phyloP scores from a whole-genome alignment of 2,888 invertebrate genomes.

The Ornithoptera priamus region DNA sequence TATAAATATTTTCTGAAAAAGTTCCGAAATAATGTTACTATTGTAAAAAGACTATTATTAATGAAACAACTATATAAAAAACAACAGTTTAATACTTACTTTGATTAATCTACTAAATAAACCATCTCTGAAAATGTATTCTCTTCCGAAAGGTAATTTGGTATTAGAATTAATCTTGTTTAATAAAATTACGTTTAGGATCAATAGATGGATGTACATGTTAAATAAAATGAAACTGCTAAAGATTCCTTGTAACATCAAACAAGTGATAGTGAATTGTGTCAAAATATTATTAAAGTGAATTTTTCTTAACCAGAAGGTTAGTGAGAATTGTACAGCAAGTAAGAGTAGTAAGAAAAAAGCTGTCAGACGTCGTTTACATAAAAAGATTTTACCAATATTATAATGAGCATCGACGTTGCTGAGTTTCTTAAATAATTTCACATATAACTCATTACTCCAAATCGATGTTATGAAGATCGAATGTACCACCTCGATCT shows the following conservation, averaged over 20 bases:
- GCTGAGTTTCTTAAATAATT: conserved; percentile 47
- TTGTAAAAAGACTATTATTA: not conserved
- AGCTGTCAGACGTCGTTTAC: conserved; percentile 40
- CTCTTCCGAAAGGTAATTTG: conserved; percentile 32
- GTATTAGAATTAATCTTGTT: conserved; percentile 36
- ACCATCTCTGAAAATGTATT: conserved; percentile 38
- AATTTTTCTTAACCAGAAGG: conserved; percentile 42
- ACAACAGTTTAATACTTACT: conserved; percentile 38
- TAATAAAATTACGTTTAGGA: conserved; percentile 45
- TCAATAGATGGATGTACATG: conserved; percentile 45
- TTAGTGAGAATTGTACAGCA: conserved; percentile 34
- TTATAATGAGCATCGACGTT: conserved; percentile 47
- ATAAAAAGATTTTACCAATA: conserved; percentile 37
- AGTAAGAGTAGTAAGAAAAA: conserved; percentile 40
- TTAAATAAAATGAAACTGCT: conserved; percentile 44
- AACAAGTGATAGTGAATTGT: conserved; percentile 43
- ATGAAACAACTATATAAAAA: no score
- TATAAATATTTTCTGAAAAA: conserved; percentile 39
- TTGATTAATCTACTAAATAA: conserved; percentile 36
- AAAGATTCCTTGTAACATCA: conserved; percentile 50
- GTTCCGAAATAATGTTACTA: not conserved
- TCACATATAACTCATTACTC: conserved; percentile 43
- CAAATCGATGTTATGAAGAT: conserved; percentile 43
- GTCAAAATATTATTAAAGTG: conserved; percentile 42
- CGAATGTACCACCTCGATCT: conserved; percentile 45